Conservation (phyloP, 37 sponge, comb jelly and placozoan genomes). For the Chondrilla cf. caribensis region DNA sequence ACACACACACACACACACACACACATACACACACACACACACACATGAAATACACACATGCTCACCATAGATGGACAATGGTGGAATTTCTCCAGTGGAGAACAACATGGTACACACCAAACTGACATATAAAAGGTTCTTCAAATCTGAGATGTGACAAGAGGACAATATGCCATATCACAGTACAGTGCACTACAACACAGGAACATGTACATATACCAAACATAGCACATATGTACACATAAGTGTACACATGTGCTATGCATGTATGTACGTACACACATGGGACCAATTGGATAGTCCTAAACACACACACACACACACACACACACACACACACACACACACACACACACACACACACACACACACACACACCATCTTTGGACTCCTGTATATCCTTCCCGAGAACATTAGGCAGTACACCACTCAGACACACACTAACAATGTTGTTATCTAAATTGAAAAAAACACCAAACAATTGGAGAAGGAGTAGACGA, state of each 20-base stretch:
- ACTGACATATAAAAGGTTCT: slow-evolving; percentile 67
- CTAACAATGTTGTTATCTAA: slow-evolving; percentile 52
- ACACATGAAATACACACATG: not conserved
- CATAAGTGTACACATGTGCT: no score
- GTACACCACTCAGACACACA: slow-evolving; percentile 53
- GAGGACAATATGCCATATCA: not conserved
- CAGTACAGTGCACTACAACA: no score
- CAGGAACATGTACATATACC: no score
- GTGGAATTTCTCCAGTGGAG: slow-evolving; percentile 73
- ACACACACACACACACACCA: slow-evolving; percentile 35
- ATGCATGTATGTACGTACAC: no score
- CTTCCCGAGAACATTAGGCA: slow-evolving; percentile 80
- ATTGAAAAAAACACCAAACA: slow-evolving; percentile 68
- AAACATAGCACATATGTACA: no score
- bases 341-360: no score
- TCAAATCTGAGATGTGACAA: slow-evolving; percentile 36
- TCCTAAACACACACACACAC: no score
- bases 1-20: no score
- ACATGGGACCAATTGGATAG: no score
- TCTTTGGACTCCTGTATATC: slow-evolving; percentile 65
- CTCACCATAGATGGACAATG: slow-evolving; percentile 78
- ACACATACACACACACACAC: no score
- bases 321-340: no score
- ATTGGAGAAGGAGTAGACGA: slow-evolving; percentile 69
- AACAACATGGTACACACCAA: slow-evolving; percentile 81